Base-by-base conservation (phyloP, 2,888 invertebrate species). In the Colletes collaris region DNA sequence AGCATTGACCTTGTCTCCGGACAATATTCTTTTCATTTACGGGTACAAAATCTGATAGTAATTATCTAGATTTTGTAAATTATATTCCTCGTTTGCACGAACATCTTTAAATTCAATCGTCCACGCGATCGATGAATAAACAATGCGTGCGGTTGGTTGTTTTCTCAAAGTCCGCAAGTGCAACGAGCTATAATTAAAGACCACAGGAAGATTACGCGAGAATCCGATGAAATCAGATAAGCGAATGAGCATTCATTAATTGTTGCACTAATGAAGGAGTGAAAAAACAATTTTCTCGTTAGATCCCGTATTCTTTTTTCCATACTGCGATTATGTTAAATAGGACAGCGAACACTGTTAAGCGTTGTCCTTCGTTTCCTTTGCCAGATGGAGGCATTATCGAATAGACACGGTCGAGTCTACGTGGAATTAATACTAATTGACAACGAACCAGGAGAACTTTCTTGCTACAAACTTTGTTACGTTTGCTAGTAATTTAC, bases 341-440 rank as follows among this genome's bases (percentile, higher is more conserved):
- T 67, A 19, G 62, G 75, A 77, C 56, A 67, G 44, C 16, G 60
- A 74, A 49, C 8, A 46, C 44, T 40, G 40, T 66, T 66, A 49
- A 77, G 6, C 63, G 16, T 40, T 27, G 69, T 78, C 77, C 76
- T 78, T 69, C 77, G 40, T 19, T 76, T 69, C 49, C 49, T 64
- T 40, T 50, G 59, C 1, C 50, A 46, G 49, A 75, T 68, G 76
- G 27, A 59, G 76, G 77, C 49, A 27, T 78, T 78, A 78, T 78
- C 77, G n/a, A 63, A 63, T 37, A 56, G 49, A 35, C 35, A 44
- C 50, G 59, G 73, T 67, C 66, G 62, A 44, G 46, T 19, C 6
- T 40, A 63, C 67, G 67, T 74, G 76, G 13, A 58, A 63, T 62
- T 44, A 67, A 74, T 77, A 74, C 62, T 46, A 77, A 77, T 74